phyloP scores from a whole-genome alignment of 2,797 vertebrate genomes.

The Ateles fusciceps region DNA sequence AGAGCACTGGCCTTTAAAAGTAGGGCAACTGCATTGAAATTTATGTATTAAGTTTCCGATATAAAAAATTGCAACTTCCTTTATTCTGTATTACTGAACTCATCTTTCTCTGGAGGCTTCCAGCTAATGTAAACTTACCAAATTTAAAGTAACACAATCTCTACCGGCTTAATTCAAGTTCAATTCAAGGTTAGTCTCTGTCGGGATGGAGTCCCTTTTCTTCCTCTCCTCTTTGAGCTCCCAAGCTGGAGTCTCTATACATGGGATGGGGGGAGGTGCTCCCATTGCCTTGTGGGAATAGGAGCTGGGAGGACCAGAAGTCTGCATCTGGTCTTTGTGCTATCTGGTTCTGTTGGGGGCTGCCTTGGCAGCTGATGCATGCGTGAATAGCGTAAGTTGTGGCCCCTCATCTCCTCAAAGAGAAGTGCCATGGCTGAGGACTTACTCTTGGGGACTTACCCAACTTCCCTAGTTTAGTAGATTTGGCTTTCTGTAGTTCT shows the following conservation, averaged over 20 bases:
- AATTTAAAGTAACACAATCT: conserved; percentile 48
- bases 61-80: conserved; percentile 28
- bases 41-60: not conserved
- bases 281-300: not conserved
- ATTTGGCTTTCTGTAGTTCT: not conserved
- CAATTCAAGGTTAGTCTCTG: conserved; percentile 25
- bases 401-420: not conserved
- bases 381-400: not conserved
- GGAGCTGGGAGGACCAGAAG: not conserved
- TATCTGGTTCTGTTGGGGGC: not conserved
- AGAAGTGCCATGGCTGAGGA: not conserved
- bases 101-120: conserved; percentile 56
- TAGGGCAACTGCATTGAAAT: not conserved
- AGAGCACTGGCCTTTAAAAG: conserved; percentile 46
- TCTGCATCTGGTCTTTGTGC: not conserved
- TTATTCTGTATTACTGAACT: conserved; percentile 22
- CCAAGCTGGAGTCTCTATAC: not conserved
- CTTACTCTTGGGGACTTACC: not conserved
- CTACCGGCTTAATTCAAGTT: conserved; percentile 34
- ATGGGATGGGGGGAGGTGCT: not conserved
- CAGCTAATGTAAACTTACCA: conserved; percentile 54
- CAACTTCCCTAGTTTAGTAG: not conserved
- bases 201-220: not conserved
- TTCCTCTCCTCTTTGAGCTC: not conserved
- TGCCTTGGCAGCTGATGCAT: not conserved